phyloP scores from a whole-genome alignment of 2,797 vertebrate genomes.

The Eutrigla gurnardus region DNA sequence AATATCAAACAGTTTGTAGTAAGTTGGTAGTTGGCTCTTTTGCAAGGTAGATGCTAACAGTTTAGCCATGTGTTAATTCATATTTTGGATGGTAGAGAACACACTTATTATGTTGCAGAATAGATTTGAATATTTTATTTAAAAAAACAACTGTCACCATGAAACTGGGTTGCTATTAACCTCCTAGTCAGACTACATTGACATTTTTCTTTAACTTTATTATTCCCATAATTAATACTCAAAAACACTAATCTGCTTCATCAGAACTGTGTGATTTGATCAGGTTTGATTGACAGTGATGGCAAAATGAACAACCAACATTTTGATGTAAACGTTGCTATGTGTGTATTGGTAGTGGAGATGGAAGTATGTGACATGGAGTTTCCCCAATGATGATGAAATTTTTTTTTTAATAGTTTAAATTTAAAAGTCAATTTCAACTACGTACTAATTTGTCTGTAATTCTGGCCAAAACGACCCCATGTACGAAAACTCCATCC shows the following conservation, averaged over 20 bases:
- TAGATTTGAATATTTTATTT: neutral
- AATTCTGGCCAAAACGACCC: too few species aligned
- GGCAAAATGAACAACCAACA: too few species aligned
- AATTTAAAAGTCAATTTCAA: too few species aligned
- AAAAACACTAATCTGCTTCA: neutral
- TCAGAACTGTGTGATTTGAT: neutral
- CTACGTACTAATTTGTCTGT: too few species aligned
- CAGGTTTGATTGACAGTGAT: neutral
- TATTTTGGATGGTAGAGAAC: neutral
- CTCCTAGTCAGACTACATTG: neutral
- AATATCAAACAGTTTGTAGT: slow-evolving; percentile 15
- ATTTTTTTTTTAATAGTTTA: too few species aligned
- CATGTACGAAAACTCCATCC: too few species aligned
- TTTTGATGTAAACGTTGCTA: too few species aligned
- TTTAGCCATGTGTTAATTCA: neutral
- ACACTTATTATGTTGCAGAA: too few species aligned
- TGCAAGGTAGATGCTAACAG: too few species aligned
- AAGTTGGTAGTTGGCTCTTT: neutral
- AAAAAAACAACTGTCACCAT: neutral
- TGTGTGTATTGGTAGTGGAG: neutral
- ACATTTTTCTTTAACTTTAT: neutral
- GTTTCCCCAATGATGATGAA: neutral
- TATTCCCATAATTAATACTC: neutral
- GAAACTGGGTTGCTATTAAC: neutral
- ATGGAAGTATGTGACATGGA: neutral